phyloP scores from a whole-genome alignment of 2,113 vertebrate genomes.

The Conger conger region DNA sequence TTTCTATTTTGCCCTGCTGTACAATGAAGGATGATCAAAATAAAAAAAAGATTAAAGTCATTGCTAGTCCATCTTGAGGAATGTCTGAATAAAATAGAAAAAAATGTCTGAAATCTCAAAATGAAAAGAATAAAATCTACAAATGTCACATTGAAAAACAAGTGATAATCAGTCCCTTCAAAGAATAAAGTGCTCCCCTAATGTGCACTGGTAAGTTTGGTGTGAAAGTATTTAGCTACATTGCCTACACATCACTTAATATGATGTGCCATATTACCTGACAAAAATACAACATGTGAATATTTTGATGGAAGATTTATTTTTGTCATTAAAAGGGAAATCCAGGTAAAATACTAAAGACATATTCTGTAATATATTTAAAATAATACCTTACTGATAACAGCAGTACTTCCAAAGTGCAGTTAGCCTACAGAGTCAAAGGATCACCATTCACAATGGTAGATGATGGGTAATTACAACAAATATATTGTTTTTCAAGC shows the following conservation, averaged over 20 bases:
- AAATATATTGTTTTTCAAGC: neutral
- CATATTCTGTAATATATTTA: neutral
- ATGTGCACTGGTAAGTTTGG: neutral
- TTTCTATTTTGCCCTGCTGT: constrained; percentile 9
- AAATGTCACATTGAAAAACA: neutral
- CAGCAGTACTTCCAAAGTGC: neutral
- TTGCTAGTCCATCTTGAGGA: neutral
- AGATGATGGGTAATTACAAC: neutral
- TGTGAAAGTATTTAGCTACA: neutral
- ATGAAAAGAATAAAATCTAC: neutral
- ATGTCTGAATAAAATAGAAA: neutral
- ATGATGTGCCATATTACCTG: neutral
- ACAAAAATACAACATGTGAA: neutral
- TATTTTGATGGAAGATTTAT: neutral
- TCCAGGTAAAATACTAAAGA: neutral
- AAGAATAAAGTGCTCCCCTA: neutral
- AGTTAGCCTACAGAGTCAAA: neutral
- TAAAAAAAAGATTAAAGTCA: constrained; percentile 29
- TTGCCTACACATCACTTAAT: neutral
- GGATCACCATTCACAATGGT: neutral
- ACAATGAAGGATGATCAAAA: constrained; percentile 11
- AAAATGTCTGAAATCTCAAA: neutral
- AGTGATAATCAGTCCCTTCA: neutral
- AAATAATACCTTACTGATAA: neutral
- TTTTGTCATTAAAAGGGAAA: neutral